Base-by-base conservation (phyloP, 2,888 invertebrate species). In the Gryllus longicercus region DNA sequence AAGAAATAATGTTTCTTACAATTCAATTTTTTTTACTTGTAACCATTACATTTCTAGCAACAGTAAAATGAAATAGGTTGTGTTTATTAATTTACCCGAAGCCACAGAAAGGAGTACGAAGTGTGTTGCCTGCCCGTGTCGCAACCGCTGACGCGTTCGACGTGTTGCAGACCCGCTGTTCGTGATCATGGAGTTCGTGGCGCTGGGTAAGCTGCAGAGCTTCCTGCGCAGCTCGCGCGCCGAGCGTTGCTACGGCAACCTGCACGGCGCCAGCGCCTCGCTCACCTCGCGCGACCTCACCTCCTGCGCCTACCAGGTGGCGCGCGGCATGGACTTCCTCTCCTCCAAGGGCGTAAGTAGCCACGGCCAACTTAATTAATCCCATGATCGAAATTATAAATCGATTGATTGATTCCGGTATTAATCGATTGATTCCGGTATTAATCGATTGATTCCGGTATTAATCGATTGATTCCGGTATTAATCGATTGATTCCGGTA, bases 101-200 rank as follows among this genome's bases (percentile, higher is more conserved):
- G 1, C 8, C 38, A 8, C 38, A 38, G 38, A 0, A 0, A 38
- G 8, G 38, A 38, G 38, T 38, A 0, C 8, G 38, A 38, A 8
- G 38, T 38, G 38, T 38, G 38, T 1, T 38, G 38, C 25, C 2
- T 25, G 25, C 25, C 25, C 4, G 25, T 25, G 25, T 25, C 25
- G 25, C 25, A 4, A 8, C 8, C 5, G 38, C 38, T 38, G 38
- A 38, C 38, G 38, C 38, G 16, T 10, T 14, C 63, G 16, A 5
- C 12, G 23, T 79, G 49, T 84, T 84, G 8, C 85, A 90, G 97
- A 96, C 86, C 97, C 97, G 14, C 92, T 95, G 81, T 93, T 97
- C 86, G 94, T 97, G 38, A 95, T 98, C 84, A 93, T 98, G 91
- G 97, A 98, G 87, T 97, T 94, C 86, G 94, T 97, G 12, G 92